Conservation (phyloP, 2,113 vertebrate genomes). For the Balaeniceps rex region DNA sequence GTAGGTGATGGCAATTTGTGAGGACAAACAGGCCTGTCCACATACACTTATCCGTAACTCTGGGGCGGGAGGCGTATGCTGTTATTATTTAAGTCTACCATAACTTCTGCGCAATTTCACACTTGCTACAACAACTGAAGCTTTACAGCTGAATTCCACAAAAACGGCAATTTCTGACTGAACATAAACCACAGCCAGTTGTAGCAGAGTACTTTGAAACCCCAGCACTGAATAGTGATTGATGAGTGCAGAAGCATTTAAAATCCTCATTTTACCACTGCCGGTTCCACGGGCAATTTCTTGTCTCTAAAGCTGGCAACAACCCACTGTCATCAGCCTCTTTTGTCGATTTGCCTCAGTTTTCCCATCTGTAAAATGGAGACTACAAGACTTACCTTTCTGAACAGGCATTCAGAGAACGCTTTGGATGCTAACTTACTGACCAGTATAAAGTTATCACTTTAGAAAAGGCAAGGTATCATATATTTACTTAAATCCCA, state of each 20-base stretch:
- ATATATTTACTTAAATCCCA: neutral
- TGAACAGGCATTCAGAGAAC: neutral
- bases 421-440: neutral
- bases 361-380: neutral
- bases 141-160: neutral
- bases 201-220: neutral
- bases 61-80: neutral
- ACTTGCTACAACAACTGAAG: neutral
- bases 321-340: neutral
- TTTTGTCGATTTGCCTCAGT: neutral
- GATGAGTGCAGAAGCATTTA: neutral
- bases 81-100: neutral
- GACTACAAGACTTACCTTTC: neutral
- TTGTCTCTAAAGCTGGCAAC: neutral
- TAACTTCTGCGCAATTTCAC: neutral
- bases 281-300: neutral
- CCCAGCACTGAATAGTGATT: neutral
- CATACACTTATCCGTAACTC: rapidly evolving
- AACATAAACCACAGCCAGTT: neutral
- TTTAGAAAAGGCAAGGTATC: neutral
- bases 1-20: neutral
- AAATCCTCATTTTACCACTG: neutral
- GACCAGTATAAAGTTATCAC: neutral
- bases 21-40: neutral
- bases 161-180: neutral